Conservation (phyloP, 2,797 vertebrate species). For the Sebastes kiyomatsui region DNA sequence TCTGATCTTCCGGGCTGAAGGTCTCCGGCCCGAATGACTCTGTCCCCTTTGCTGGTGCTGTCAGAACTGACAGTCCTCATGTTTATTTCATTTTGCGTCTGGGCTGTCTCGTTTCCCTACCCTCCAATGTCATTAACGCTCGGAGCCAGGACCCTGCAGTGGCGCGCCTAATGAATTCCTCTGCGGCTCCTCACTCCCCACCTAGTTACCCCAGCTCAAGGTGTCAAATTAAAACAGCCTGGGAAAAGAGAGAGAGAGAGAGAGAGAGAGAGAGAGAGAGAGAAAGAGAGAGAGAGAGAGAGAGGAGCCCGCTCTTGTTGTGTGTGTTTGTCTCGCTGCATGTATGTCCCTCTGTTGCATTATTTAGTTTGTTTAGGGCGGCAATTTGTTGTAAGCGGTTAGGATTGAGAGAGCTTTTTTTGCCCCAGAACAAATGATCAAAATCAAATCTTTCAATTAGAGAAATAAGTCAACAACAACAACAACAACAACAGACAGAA, state of each 20-base stretch:
- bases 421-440: conserved; percentile 29
- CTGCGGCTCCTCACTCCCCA: conserved; percentile 86
- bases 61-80: conserved; percentile 91
- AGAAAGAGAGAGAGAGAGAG: background rate
- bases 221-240: conserved; percentile 85
- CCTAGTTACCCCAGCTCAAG: conserved; percentile 86
- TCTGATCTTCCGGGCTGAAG: conserved; percentile 78
- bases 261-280: background rate
- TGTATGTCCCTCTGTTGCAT: conserved; percentile 25
- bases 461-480: conserved; percentile 8
- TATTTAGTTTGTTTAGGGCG: conserved; percentile 35
- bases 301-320: conserved; percentile 5
- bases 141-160: conserved; percentile 90
- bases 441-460: conserved; percentile 30
- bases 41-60: conserved; percentile 73
- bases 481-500: background rate
- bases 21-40: conserved; percentile 76
- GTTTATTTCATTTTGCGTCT: conserved; percentile 95
- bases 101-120: conserved; percentile 92
- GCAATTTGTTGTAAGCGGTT: conserved; percentile 34
- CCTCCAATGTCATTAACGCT: conserved; percentile 94
- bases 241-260: conserved; percentile 56
- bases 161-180: conserved; percentile 95
- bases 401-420: conserved; percentile 19
- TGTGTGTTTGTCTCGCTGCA: conserved; percentile 33